These are phyloP conservation scores for Lacanobia oleracea DNA, from an alignment of 2,888 invertebrate species.

Conservation along the genomic window DNA sequence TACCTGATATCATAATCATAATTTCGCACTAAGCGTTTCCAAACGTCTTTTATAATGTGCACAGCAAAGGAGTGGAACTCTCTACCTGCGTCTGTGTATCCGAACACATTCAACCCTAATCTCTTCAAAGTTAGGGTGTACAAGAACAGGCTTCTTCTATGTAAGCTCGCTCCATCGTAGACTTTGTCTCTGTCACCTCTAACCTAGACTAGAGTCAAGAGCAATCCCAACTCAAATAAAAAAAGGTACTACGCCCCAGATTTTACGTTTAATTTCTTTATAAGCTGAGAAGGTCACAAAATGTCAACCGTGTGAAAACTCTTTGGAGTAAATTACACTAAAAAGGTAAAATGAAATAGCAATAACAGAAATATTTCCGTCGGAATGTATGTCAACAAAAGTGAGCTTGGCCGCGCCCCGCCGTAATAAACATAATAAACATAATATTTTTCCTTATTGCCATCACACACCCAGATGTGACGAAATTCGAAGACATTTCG, in stretches of 20 bases:
- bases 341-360: neutral
- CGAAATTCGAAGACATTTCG: conserved; percentile 35
- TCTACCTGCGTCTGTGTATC: no score
- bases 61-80: no score
- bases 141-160: no score
- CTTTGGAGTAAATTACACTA: neutral
- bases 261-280: neutral
- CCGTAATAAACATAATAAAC: conserved; percentile 25
- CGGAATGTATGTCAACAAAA: conserved; percentile 45
- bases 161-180: no score
- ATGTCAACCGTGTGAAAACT: conserved; percentile 24
- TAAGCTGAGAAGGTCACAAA: neutral
- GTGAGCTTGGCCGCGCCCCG: conserved; percentile 38
- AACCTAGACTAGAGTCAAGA: no score
- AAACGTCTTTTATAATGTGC: no score
- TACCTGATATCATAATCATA: no score
- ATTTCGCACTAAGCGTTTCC: no score
- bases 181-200: no score
- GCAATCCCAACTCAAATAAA: no score
- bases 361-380: conserved; percentile 22
- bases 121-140: no score
- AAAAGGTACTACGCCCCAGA: neutral
- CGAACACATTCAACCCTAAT: no score
- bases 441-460: conserved; percentile 53
- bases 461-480: conserved; percentile 26